Base-by-base conservation (phyloP, 2,888 invertebrate species). In the Sminthurinus aureus region DNA sequence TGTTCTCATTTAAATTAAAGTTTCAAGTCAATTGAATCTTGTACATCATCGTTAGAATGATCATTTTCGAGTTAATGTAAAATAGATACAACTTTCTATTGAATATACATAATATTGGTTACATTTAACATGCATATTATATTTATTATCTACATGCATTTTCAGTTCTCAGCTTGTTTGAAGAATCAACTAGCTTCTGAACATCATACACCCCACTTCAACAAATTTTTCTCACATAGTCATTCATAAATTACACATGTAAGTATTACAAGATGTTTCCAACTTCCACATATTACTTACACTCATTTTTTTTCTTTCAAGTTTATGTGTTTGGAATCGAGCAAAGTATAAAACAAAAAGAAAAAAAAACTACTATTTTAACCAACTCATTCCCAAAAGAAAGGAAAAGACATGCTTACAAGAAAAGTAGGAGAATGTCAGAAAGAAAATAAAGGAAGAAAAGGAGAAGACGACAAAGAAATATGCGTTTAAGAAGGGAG, bases 201-300 rank as follows among this genome's bases (percentile, higher is more conserved):
- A 38, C 38, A 6, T 38, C 38, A n/a, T 6, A 38, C 6, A 38
- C 38, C 6, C 38, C 6, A 58, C 9, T 58, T 11, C 58, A 58
- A 58, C 15, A 58, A 15, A 58, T 58, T 58, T 58, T 58, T 58
- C 58, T 58, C 58, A 58, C 58, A 58, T 58, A 58, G 58, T 58
- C 58, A 58, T 58, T 58, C 58, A 58, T 58, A 58, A 58, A 58
- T 58, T 58, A 58, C 58, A 58, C 58, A 58, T 58, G 58, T 6
- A 58, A 58, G 58, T 58, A 58, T 58, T 58, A 58, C 58, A 58
- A 58, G 58, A 58, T 58, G 58, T 58, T 58, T 58, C 58, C 58
- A 58, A 15, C 1, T 58, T 58, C 9, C 58, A 58, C 58, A 58
- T 18, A 58, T 58, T 18, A 58, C 58, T 58, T 58, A 58, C 58